Base-by-base conservation (phyloP, 2,797 vertebrate genomes). In the Zalophus californianus region DNA sequence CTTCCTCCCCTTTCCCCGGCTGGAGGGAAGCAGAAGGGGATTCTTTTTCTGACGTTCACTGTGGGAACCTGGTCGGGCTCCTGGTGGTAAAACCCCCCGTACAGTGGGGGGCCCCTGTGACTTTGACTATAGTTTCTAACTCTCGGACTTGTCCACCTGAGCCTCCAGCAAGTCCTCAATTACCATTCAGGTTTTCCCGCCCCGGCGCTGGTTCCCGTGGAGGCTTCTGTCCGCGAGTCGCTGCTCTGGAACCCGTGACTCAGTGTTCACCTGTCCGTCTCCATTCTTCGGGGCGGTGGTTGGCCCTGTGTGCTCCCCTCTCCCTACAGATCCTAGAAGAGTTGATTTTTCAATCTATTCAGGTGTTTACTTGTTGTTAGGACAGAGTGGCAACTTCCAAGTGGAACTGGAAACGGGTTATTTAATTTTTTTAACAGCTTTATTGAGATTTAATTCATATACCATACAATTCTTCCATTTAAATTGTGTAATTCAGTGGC, bases 131-230 rank as follows among this genome's bases (percentile, higher is more conserved):
- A 58, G 54, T 15, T 44, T 41, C 16, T 10, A 29, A 41, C 48
- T 7, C 8, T 29, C 15, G 0, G 12, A 10, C 18, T 12, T 0
- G 35, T 20, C 35, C 25, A 2, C 56, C 56, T 20, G 56, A 58
- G 38, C 25, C 56, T 32, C 56, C 79, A 29, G 56, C 35, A 11
- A 60, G 16, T 41, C 38, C 7, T 29, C 79, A 29, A 0, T 44
- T 5, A 41, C 80, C 11, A 9, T 3, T 7, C 80, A 16, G 9
- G 38, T n/a, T 60, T 1, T 41, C 56, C 56, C 15, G 10, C 27
- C 2, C 79, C 0, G 0, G 35, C 0, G 2, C 35, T 41, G 35
- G 79, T 5, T 41, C 15, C 35, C 35, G 0, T 10, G 54, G 35
- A 16, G 35, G 79, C 25, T 12, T 25, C 79, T 3, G 56, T 52